Base-by-base conservation (phyloP, 2,797 vertebrate genomes). In the Phataginus tricuspis region DNA sequence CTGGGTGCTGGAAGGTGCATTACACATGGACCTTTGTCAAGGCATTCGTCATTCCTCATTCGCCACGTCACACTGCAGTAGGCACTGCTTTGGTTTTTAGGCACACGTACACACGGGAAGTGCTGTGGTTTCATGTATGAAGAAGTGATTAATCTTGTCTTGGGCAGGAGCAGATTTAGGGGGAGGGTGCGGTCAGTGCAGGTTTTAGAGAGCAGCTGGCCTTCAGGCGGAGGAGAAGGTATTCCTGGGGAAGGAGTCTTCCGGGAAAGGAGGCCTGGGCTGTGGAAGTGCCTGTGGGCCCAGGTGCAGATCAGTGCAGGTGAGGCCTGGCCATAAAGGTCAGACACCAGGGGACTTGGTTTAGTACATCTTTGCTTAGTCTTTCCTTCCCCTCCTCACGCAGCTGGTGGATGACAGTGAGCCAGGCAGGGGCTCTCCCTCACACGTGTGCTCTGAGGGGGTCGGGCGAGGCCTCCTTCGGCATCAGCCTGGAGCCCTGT, bases 71-170 rank as follows among this genome's bases (percentile, higher is more conserved):
- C 11, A 1, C 21, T 21, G 53, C 27, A 2, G 0, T 11, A 53
- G 69, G 31, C 71, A 2, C n/a, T 27, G 19, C 14, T 49, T 15
- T 39, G 3, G 1, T 4, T 34, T 42, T n/a, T 31, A 4, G 23
- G 29, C 5, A 6, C n/a, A n/a, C 1, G 3, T 23, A n/a, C 59
- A 13, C 34, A 8, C 0, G 0, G 5, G n/a, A 39, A 15, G 23
- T 5, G 19, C 18, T 14, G 21, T 0, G 0, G 29, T 15, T 45
- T 4, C 11, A 0, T 2, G 6, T 5, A 14, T 10, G 8, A 53
- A 42, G 69, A 57, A 45, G 12, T 37, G 4, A 10, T n/a, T 55
- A 6, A 14, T 21, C 21, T 8, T 64, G 11, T 83, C 69, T 72
- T 42, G 5, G 21, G 29, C 7, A 4, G 64, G 42, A 39, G 75